Evolutionary conservation across 2,113 vertebrate species (phyloP).

Genomic region (Hemicordylus capensis): DNA sequence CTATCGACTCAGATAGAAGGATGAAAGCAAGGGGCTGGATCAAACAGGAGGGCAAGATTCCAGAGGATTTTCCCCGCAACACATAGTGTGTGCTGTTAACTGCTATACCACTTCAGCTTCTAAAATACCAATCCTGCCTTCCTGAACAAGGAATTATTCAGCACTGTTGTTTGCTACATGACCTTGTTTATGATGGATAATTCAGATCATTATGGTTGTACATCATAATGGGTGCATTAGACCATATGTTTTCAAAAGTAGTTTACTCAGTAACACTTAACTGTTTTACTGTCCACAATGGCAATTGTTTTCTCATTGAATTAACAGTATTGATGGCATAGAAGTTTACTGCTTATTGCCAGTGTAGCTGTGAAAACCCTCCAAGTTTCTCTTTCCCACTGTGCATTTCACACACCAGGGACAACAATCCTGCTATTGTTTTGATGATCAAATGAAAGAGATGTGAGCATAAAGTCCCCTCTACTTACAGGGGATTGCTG

Average conservation of each 20-base stretch:
- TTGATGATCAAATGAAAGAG: neutral
- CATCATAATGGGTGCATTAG: neutral
- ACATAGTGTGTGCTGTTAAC: neutral
- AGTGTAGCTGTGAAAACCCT: neutral
- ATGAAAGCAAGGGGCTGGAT: no score
- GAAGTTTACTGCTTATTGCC: neutral
- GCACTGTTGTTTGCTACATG: neutral
- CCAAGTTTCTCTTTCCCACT: neutral
- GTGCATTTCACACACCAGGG: neutral
- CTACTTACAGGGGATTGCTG: neutral
- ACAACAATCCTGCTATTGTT: neutral
- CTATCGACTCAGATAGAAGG: no score
- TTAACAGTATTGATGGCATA: neutral
- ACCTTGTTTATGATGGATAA: neutral
- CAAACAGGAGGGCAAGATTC: no score
- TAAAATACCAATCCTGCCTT: neutral
- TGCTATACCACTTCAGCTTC: neutral
- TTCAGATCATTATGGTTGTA: neutral
- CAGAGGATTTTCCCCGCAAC: no score
- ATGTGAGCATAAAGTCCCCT: neutral
- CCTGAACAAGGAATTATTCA: neutral
- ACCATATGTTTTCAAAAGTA: neutral
- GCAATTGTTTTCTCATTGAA: neutral
- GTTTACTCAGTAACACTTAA: neutral
- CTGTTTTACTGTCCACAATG: neutral